phyloP scores from a whole-genome alignment of 1,140 invertebrate genomes.

The Lutraria rhynchaena region DNA sequence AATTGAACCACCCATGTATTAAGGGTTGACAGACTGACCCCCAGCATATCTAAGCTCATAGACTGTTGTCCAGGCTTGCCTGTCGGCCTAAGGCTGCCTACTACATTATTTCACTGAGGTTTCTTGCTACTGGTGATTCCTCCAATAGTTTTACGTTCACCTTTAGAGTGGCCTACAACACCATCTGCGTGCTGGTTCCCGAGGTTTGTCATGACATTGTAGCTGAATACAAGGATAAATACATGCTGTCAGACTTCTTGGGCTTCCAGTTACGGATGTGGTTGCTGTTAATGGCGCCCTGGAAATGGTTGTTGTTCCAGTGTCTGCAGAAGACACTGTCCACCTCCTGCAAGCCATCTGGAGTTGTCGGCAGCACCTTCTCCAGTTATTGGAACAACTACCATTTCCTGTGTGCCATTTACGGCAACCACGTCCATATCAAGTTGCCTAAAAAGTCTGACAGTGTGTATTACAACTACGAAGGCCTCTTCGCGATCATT shows the following conservation, averaged over 20 bases:
- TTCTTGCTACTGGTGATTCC: neutral
- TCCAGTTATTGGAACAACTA: too few relatives aligned
- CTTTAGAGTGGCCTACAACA: conserved; percentile 15
- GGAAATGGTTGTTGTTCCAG: too few relatives aligned
- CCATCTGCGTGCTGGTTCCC: neutral
- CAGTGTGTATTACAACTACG: too few relatives aligned
- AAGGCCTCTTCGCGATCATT: too few relatives aligned
- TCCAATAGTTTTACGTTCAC: neutral
- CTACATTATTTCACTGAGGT: neutral
- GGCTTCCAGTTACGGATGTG: too few relatives aligned
- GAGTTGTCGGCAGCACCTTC: neutral
- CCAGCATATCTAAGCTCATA: neutral
- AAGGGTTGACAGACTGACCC: neutral
- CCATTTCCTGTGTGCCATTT: neutral
- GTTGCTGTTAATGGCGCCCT: too few relatives aligned
- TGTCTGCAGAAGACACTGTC: neutral
- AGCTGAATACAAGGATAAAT: neutral
- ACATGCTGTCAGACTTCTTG: too few relatives aligned
- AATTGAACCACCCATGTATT: neutral
- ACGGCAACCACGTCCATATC: conserved; percentile 6
- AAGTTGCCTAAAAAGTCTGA: conserved; percentile 4
- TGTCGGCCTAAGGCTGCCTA: conserved; percentile 91
- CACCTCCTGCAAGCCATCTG: neutral
- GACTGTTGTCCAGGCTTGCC: neutral
- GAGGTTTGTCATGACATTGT: neutral